Conservation (phyloP, 2,113 vertebrate genomes). For the Perca flavescens region DNA sequence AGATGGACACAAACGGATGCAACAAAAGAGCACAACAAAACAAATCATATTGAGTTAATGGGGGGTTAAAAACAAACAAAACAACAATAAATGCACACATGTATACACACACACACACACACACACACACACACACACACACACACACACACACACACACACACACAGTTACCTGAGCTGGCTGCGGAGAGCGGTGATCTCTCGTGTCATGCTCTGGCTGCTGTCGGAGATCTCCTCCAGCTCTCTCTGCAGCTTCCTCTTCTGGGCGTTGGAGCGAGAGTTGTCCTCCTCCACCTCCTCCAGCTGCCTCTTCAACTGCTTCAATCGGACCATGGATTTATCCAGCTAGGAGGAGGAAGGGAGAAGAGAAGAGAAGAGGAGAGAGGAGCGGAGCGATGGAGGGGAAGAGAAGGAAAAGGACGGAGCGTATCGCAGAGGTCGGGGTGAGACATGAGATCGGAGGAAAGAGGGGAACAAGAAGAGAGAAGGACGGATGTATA, state of each 20-base stretch:
- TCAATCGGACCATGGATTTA: slow-evolving; percentile 88
- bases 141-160: slow-evolving; percentile 16
- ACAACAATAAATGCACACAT: slow-evolving; percentile 34
- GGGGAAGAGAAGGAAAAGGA: neutral
- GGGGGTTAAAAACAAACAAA: slow-evolving; percentile 54
- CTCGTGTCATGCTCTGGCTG: slow-evolving; percentile 92
- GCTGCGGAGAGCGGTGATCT: slow-evolving; percentile 93
- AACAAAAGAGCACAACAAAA: slow-evolving; percentile 73
- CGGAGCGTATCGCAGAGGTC: slow-evolving; percentile 3
- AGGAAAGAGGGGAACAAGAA: neutral
- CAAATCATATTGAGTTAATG: slow-evolving; percentile 64
- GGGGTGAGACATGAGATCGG: neutral
- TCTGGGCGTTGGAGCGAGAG: slow-evolving; percentile 93
- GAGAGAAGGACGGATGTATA: slow-evolving; percentile 9
- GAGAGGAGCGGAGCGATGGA: neutral
- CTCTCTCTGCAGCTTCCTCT: slow-evolving; percentile 95
- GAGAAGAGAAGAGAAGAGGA: neutral
- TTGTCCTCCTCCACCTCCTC: slow-evolving; percentile 98
- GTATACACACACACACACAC: neutral
- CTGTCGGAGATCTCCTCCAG: slow-evolving; percentile 93
- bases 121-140: neutral
- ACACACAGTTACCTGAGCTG: slow-evolving; percentile 90
- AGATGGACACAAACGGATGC: slow-evolving; percentile 71
- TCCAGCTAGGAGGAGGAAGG: slow-evolving; percentile 75
- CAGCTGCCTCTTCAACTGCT: slow-evolving; percentile 97